A percentile compares a stretch with the other conserved stretches of the same genome.
phyloP scores from a whole-genome alignment of 2,113 vertebrate genomes.

The Trogon melanurus region DNA sequence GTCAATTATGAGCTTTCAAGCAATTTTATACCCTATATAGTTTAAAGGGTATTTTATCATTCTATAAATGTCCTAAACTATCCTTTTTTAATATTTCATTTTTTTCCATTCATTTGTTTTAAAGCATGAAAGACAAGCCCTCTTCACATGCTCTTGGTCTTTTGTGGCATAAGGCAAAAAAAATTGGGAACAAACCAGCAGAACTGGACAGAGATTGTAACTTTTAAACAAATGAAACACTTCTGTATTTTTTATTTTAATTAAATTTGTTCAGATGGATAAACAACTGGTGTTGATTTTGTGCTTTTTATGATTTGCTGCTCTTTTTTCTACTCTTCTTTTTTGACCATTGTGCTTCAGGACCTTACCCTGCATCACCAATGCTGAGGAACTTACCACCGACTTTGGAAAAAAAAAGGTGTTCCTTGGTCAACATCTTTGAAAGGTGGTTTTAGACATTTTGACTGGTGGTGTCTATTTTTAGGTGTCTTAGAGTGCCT shows the following conservation, averaged over 20 bases:
- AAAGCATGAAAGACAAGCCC: neutral
- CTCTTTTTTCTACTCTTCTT: neutral
- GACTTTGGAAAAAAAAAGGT: neutral
- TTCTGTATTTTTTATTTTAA: neutral
- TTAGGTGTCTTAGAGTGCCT: neutral
- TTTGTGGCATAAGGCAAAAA: conserved; percentile 1
- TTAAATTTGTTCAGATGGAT: neutral
- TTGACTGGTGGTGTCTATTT: neutral
- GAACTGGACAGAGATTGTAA: neutral
- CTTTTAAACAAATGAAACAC: conserved; percentile 15
- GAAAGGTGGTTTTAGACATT: neutral
- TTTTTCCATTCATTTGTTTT: neutral
- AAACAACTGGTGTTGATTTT: neutral
- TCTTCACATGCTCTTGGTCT: neutral
- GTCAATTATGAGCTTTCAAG: conserved; percentile 22
- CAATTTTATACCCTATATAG: neutral
- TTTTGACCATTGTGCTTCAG: neutral
- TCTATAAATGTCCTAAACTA: neutral
- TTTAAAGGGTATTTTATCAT: neutral
- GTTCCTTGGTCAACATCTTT: neutral
- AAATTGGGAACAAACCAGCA: neutral
- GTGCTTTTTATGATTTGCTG: neutral
- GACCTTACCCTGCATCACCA: neutral
- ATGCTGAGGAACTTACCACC: neutral
- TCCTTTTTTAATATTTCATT: neutral